Percentiles rank a stretch among this genome's conserved stretches.
Conservation (phyloP, 2,113 vertebrate species). For the Lepus timidus region DNA sequence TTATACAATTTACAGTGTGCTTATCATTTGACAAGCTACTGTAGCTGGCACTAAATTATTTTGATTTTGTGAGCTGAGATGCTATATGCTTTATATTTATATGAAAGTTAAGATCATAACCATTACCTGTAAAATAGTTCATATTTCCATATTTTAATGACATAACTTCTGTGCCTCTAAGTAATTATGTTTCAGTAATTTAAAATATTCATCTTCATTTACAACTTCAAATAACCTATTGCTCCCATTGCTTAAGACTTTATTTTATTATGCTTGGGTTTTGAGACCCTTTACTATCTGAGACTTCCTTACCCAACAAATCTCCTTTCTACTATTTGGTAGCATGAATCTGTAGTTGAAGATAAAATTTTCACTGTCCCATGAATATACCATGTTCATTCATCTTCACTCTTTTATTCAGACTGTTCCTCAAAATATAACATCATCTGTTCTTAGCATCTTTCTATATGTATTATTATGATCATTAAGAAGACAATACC, state of each 20-base stretch:
- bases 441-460: background rate
- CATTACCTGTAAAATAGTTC: background rate
- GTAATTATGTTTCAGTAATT: slow-evolving; percentile 18
- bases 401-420: background rate
- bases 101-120: slow-evolving; percentile 4
- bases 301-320: background rate
- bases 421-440: background rate
- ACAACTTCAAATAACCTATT: background rate
- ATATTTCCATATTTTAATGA: background rate
- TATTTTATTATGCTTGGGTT: background rate
- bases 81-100: background rate
- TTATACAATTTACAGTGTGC: background rate
- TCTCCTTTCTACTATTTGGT: background rate
- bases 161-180: background rate
- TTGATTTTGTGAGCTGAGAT: slow-evolving; percentile 20
- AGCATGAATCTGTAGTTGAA: background rate
- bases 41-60: background rate
- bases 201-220: slow-evolving; percentile 31
- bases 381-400: background rate
- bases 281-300: background rate
- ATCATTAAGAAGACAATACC: background rate
- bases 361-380: background rate
- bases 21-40: slow-evolving; percentile 12
- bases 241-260: background rate
- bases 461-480: background rate